Evolutionary conservation across 2,888 invertebrate species (phyloP).

Genomic region (Marasmarcha lunaedactyla): DNA sequence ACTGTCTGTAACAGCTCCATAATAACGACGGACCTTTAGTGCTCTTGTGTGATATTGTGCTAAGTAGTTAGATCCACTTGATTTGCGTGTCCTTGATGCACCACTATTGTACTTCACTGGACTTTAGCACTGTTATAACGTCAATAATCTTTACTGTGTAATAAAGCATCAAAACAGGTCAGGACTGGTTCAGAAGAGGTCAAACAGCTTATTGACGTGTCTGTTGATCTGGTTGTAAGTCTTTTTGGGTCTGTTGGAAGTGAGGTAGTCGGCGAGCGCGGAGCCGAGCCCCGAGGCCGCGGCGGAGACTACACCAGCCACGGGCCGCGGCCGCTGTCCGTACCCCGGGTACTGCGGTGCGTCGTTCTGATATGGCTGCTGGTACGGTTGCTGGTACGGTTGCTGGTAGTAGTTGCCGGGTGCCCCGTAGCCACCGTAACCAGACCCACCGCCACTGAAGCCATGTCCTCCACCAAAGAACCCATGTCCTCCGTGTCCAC

Average conservation of each 20-base stretch:
- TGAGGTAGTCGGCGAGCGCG: constrained; percentile 55
- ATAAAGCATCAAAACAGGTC: too few species aligned
- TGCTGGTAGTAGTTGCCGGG: constrained; percentile 7
- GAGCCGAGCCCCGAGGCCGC: constrained; percentile 66
- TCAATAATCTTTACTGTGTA: too few species aligned
- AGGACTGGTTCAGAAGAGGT: too few species aligned
- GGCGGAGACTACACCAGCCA: constrained; percentile 41
- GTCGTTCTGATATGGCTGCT: constrained; percentile 7
- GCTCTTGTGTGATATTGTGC: too few species aligned
- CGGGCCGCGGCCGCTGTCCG: constrained; percentile 26
- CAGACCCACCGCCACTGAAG: constrained; percentile 13
- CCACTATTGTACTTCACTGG: too few species aligned
- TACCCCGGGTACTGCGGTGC: constrained; percentile 6
- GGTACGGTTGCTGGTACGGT: constrained; percentile 7
- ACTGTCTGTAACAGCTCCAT: too few species aligned
- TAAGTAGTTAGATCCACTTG: too few species aligned
- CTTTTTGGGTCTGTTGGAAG: constrained; percentile 35
- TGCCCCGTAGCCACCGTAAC: constrained; percentile 10
- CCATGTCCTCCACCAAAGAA: constrained; percentile 19
- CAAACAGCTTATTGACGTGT: constrained; percentile 25
- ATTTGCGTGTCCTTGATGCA: too few species aligned
- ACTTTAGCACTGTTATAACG: too few species aligned
- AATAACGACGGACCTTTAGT: too few species aligned
- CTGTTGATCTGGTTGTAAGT: constrained; percentile 44
- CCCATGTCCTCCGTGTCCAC: constrained; percentile 14